Evolutionary conservation across 1,140 invertebrate species (phyloP).

Genomic region (Ectropis grisescens): DNA sequence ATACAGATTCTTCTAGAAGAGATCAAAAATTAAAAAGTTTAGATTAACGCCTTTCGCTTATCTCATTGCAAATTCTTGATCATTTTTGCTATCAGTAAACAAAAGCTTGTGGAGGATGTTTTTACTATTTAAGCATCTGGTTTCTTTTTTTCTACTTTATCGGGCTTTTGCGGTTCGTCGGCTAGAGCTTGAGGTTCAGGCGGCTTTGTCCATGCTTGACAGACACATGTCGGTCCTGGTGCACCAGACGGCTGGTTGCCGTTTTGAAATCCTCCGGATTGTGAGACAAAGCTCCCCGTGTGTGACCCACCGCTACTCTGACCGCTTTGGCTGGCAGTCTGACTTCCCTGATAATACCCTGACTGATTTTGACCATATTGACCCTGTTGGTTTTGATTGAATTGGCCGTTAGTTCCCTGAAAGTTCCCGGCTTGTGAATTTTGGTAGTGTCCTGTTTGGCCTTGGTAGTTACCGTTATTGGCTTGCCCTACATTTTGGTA

Average conservation of each 20-base stretch:
- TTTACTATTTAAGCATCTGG: no score
- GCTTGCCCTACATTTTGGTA: neutral
- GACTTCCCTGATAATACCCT: slow-evolving; percentile 6
- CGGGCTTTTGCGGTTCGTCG: neutral
- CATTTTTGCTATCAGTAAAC: no score
- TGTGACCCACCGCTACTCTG: slow-evolving; percentile 2
- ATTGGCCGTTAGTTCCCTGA: slow-evolving; percentile 2
- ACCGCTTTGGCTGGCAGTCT: neutral
- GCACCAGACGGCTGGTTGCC: slow-evolving; percentile 21
- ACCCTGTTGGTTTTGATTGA: slow-evolving; percentile 1
- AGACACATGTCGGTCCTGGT: slow-evolving; percentile 47
- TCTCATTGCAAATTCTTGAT: no score
- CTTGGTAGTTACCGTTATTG: no score
- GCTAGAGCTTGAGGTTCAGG: neutral
- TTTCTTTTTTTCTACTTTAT: no score
- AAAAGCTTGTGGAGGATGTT: no score
- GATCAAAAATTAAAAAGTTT: no score
- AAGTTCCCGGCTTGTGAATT: neutral
- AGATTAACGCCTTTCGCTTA: no score
- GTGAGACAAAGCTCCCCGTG: neutral
- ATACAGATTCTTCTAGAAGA: no score
- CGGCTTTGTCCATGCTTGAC: slow-evolving; percentile 54
- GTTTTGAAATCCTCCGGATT: slow-evolving; percentile 13
- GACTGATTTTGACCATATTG: slow-evolving; percentile 3
- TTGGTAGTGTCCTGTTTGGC: no score